Conservation (phyloP, 1,140 invertebrate genomes). For the Venturia canescens region DNA sequence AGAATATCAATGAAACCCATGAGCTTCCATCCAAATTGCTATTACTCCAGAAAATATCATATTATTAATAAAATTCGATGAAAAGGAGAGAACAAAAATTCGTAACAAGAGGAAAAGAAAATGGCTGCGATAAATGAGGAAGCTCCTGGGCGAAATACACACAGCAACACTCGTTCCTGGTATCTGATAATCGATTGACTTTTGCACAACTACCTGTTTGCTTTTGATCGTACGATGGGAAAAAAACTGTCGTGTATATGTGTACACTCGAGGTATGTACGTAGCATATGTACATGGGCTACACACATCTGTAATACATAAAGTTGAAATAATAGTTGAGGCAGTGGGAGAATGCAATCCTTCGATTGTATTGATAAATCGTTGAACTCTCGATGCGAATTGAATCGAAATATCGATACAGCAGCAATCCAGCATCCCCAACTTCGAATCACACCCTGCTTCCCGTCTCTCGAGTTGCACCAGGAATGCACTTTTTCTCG, state of each 20-base stretch:
- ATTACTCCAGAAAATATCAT: no score
- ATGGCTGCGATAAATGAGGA: conserved; percentile 6
- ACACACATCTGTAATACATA: not conserved
- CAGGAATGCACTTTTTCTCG: not conserved
- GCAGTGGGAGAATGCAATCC: not conserved
- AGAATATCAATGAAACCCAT: no score
- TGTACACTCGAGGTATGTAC: not conserved
- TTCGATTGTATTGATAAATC: conserved; percentile 7
- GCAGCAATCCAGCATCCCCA: not conserved
- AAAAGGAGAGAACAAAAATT: not conserved
- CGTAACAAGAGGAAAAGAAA: not conserved
- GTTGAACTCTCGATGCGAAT: not conserved
- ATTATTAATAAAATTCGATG: not conserved
- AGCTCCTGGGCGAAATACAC: not conserved
- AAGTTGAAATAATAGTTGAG: not conserved
- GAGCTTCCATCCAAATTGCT: no score
- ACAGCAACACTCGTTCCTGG: not conserved
- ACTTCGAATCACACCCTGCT: not conserved
- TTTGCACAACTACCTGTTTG: conserved; percentile 8
- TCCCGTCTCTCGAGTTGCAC: not conserved
- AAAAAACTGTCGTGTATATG: not conserved
- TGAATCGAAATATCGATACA: not conserved
- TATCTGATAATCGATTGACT: conserved; percentile 1
- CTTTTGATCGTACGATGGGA: not conserved
- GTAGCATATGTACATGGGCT: not conserved